Percentiles rank a stretch among this genome's conserved stretches.
phyloP scores from a whole-genome alignment of 2,113 vertebrate genomes.

The Prolemur simus region DNA sequence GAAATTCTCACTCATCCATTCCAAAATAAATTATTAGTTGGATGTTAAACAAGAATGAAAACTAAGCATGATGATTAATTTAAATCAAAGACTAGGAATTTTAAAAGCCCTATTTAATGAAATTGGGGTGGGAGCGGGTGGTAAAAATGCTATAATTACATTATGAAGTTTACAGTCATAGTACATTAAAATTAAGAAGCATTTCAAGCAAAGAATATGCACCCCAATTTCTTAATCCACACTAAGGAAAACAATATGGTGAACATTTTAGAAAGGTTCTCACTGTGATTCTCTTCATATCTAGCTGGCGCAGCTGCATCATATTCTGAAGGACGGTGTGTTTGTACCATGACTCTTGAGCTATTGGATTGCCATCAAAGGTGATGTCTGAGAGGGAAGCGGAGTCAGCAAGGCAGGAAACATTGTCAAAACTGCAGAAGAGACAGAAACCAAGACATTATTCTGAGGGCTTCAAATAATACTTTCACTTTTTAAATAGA shows the following conservation, averaged over 20 bases:
- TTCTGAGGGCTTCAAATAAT: neutral
- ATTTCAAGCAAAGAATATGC: neutral
- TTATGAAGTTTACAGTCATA: neutral
- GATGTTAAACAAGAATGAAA: neutral
- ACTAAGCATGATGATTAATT: neutral
- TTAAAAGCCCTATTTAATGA: neutral
- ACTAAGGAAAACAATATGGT: neutral
- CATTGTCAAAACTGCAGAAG: slow-evolving; percentile 91
- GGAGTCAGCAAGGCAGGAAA: slow-evolving; percentile 93
- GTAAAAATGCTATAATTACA: neutral
- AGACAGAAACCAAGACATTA: slow-evolving; percentile 57
- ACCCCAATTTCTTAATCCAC: neutral
- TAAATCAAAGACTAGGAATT: neutral
- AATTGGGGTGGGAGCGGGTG: neutral
- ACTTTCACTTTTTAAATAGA: neutral
- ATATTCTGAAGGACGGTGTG: slow-evolving; percentile 95
- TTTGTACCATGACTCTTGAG: slow-evolving; percentile 99
- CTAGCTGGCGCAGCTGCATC: slow-evolving; percentile 97
- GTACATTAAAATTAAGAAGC: neutral
- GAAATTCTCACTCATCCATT: neutral
- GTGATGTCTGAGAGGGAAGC: slow-evolving; percentile 94
- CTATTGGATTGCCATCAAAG: slow-evolving; percentile 99
- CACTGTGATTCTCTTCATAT: slow-evolving; percentile 99
- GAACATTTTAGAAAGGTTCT: slow-evolving; percentile 63
- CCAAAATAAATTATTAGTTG: slow-evolving; percentile 9